A percentile compares a stretch with the other conserved stretches of the same genome.
Evolutionary conservation across 2,113 vertebrate genomes (phyloP).

Genomic region (Scortum barcoo): DNA sequence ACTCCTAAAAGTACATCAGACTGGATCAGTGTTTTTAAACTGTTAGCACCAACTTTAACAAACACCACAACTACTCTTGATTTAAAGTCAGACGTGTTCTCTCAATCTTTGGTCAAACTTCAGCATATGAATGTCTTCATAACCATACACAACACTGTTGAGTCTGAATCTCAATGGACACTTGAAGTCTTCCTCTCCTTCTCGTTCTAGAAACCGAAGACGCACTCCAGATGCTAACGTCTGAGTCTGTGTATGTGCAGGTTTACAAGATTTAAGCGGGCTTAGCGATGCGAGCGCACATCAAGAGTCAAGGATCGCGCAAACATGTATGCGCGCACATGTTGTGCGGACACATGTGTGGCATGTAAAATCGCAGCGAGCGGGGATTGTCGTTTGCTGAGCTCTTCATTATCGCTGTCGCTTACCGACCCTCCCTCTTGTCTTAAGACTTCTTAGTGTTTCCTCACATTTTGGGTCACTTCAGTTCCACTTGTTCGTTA

Average conservation of each 20-base stretch:
- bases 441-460: constrained; percentile 33
- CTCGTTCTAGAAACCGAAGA: background rate
- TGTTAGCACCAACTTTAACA: background rate
- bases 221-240: constrained; percentile 55
- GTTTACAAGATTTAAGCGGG: constrained; percentile 67
- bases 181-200: background rate
- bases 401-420: constrained; percentile 24
- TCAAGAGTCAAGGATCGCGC: constrained; percentile 59
- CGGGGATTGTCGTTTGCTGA: constrained; percentile 31
- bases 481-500: background rate
- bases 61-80: background rate
- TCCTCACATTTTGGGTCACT: background rate
- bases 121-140: background rate
- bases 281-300: constrained; percentile 42
- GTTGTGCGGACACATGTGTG: constrained; percentile 13
- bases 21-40: no score
- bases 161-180: background rate
- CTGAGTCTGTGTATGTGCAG: constrained; percentile 29
- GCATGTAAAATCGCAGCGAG: constrained; percentile 2
- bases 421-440: background rate
- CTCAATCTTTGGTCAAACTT: background rate
- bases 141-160: background rate
- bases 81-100: no score
- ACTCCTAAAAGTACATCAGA: no score
- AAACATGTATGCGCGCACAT: constrained; percentile 36